A percentile compares a stretch with the other conserved stretches of the same genome.
Evolutionary conservation across 2,113 vertebrate species (phyloP).

Genomic region (Ahaetulla prasina): DNA sequence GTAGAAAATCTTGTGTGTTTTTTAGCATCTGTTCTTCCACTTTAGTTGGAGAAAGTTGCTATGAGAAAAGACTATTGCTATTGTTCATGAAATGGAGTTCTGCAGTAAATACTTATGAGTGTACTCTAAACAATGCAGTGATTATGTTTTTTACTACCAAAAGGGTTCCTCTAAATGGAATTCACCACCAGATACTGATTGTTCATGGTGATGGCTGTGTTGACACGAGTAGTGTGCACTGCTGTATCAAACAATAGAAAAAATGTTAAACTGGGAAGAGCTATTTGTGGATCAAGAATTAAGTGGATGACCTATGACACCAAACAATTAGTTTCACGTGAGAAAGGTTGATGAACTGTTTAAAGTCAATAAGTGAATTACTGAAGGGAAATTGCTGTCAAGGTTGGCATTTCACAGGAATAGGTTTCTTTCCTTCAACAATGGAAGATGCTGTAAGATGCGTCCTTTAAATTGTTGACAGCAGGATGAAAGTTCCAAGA

Average conservation of each 20-base stretch:
- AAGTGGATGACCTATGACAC: not conserved
- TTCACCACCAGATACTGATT: not conserved
- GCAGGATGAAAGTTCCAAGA: not conserved
- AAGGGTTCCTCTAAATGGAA: not conserved
- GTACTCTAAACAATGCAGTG: not conserved
- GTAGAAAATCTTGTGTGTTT: not conserved
- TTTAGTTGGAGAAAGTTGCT: not conserved
- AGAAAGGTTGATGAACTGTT: not conserved
- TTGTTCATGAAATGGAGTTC: not conserved
- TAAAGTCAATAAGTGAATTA: not conserved
- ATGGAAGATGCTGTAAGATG: not conserved
- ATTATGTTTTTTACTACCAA: not conserved
- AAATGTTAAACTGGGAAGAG: not conserved
- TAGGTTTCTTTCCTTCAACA: not conserved
- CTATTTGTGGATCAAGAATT: not conserved
- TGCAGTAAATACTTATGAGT: not conserved
- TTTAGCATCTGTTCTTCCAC: not conserved
- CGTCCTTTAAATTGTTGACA: not conserved
- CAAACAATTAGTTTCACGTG: not conserved
- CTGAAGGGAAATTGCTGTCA: not conserved
- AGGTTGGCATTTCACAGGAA: not conserved
- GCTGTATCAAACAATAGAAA: not conserved
- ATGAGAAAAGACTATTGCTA: not conserved
- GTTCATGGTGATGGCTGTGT: not conserved
- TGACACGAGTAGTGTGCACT: not conserved